Base-by-base conservation (phyloP, 2,113 vertebrate species). In the Cinclus mexicanus region DNA sequence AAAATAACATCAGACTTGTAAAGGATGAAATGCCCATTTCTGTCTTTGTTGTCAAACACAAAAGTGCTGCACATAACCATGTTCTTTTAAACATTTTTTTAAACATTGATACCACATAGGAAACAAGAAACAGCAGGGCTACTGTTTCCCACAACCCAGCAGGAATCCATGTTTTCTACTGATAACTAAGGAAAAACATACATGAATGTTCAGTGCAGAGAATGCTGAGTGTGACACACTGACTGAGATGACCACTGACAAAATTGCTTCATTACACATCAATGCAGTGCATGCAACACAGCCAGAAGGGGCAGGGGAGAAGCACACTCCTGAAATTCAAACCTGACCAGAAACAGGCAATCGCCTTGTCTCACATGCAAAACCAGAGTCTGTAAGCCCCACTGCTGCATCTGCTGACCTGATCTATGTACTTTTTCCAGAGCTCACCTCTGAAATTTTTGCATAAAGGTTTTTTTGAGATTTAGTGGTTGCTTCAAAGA, bases 121-220 rank as follows among this genome's bases (percentile, higher is more conserved):
- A 67, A 82, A 74, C 7, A 47, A 37, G 70, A 35, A 8, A 2
- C 41, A 37, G 11, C 1, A 42, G 17, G n/a, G 33, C 3, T 87
- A 15, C 3, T 7, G 11, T 42, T 68, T 15, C 19, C 18, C 6
- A 50, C 5, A 56, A 0, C 8, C 26, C 21, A 46, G 8, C 12
- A 64, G 22, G 31, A 93, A 91, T 41, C 16, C 57, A 25, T 1
- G 2, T 47, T 42, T 89, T 70, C 26, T 12, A 42, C 15, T 8
- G 29, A 24, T 26, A 89, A 50, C 3, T 2, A 35, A n/a, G 21
- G 52, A 53, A 70, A 7, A 60, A 35, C 14, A 25, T 1, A 29
- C 4, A 4, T 11, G 20, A 20, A 19, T 2, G 0, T 12, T 52
- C 9, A 31, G 15, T 11, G 35, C 12, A 65, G n/a, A 29, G 12